These are phyloP conservation scores for Agrilus cyanescens DNA, from an alignment of 2,888 invertebrate genomes.

Conservation along the genomic window DNA sequence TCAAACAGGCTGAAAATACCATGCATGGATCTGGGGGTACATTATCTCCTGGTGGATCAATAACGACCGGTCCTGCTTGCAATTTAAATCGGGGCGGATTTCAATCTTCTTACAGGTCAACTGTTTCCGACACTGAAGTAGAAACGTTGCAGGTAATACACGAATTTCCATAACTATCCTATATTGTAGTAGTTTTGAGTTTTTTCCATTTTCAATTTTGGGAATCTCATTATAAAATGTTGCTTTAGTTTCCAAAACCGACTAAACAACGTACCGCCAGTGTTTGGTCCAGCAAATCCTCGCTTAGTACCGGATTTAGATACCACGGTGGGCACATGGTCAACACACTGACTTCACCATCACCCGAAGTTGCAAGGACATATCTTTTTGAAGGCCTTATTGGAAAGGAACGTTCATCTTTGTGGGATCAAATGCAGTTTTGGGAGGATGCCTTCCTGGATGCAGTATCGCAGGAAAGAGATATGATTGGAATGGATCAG, in stretches of 20 bases:
- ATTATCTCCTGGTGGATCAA: constrained; percentile 55
- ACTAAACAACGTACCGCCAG: constrained; percentile 74
- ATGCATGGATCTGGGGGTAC: constrained; percentile 52
- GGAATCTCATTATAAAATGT: too few species aligned
- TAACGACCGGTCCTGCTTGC: constrained; percentile 64
- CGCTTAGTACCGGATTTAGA: constrained; percentile 73
- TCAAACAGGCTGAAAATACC: constrained; percentile 43
- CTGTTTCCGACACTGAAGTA: constrained; percentile 90
- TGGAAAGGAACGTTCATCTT: constrained; percentile 69
- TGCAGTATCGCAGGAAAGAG: constrained; percentile 93
- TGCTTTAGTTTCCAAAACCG: constrained; percentile 51
- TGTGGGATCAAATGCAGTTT: constrained; percentile 99
- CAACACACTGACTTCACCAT: constrained; percentile 75
- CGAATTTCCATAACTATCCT: constrained; percentile 31
- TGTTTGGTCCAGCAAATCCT: constrained; percentile 87
- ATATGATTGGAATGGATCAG: constrained; percentile 99
- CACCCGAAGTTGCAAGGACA: constrained; percentile 78
- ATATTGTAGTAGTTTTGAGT: background rate
- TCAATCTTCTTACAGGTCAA: constrained; percentile 72
- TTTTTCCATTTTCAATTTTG: too few species aligned
- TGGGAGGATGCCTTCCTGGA: constrained; percentile 99
- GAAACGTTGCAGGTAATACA: constrained; percentile 67
- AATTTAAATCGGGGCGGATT: constrained; percentile 57
- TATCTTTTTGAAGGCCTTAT: constrained; percentile 84
- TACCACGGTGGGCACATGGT: constrained; percentile 79